Evolutionary conservation across 2,113 vertebrate genomes (phyloP).

Genomic region (Cavia aperea): DNA sequence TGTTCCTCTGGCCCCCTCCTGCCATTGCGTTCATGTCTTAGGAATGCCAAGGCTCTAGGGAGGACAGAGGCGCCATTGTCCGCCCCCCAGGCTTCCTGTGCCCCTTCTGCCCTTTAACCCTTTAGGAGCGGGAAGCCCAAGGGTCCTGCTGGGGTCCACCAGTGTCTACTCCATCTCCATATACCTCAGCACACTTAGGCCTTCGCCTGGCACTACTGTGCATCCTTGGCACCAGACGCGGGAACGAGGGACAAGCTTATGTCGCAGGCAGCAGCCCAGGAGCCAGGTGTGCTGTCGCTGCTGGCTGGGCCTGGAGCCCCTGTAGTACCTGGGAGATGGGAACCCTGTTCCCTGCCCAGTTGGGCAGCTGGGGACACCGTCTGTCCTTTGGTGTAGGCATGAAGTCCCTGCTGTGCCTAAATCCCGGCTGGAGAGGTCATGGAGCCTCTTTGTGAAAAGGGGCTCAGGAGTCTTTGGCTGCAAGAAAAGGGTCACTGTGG

Average conservation of each 20-base stretch:
- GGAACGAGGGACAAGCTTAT: background rate
- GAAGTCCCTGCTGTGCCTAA: background rate
- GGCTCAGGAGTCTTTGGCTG: background rate
- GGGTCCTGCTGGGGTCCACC: background rate
- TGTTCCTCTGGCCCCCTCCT: slow-evolving; percentile 16
- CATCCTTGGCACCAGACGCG: background rate
- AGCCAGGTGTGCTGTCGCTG: background rate
- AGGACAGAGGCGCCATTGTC: slow-evolving; percentile 66
- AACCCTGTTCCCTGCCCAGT: background rate
- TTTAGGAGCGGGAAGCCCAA: background rate
- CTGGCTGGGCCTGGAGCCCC: background rate
- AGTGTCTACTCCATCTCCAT: slow-evolving; percentile 20
- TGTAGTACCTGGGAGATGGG: background rate
- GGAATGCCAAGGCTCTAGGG: slow-evolving; percentile 58
- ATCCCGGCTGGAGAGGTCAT: background rate
- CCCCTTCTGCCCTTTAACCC: slow-evolving; percentile 55
- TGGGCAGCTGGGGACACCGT: background rate
- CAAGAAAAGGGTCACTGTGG: background rate
- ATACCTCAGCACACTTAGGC: background rate
- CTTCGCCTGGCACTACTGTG: background rate
- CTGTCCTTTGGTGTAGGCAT: background rate
- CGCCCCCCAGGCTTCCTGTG: slow-evolving; percentile 54
- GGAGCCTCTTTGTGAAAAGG: background rate
- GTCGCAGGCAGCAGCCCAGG: background rate
- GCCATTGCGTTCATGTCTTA: slow-evolving; percentile 54